Evolutionary conservation across 2,113 vertebrate genomes (phyloP).

Genomic region (Paedocypris sp.): DNA sequence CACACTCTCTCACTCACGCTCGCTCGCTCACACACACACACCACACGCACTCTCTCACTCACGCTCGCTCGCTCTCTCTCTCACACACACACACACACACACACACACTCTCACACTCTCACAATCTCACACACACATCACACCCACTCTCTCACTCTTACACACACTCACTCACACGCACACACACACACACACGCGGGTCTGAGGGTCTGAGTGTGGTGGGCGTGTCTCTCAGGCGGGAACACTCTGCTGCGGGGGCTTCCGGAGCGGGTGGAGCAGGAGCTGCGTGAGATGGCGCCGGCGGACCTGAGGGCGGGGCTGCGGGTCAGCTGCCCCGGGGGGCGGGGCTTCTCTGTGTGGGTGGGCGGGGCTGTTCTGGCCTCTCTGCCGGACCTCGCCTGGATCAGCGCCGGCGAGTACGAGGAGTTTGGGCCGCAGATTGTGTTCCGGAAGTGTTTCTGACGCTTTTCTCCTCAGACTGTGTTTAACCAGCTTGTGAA

Average conservation of each 20-base stretch:
- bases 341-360: conserved; percentile 59
- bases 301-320: conserved; percentile 31
- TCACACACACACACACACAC: no score
- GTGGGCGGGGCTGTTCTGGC: conserved; percentile 55
- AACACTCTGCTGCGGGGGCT: conserved; percentile 57
- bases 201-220: background rate
- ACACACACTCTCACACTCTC: no score
- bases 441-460: conserved; percentile 64
- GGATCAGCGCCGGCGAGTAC: conserved; percentile 59
- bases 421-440: conserved; percentile 56
- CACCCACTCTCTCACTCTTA: no score
- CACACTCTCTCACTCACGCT: no score
- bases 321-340: conserved; percentile 43
- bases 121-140: no score
- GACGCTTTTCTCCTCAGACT: conserved; percentile 6
- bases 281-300: conserved; percentile 43
- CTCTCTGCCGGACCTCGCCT: conserved; percentile 43
- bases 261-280: conserved; percentile 51
- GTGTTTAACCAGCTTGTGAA: background rate
- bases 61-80: no score
- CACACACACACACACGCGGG: no score
- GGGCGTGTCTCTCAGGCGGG: conserved; percentile 44
- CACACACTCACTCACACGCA: no score
- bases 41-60: no score
- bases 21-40: no score